Evolutionary conservation across 92 coral and sea anemone genomes (phyloP).

Genomic region (Epizoanthus ramosus): DNA sequence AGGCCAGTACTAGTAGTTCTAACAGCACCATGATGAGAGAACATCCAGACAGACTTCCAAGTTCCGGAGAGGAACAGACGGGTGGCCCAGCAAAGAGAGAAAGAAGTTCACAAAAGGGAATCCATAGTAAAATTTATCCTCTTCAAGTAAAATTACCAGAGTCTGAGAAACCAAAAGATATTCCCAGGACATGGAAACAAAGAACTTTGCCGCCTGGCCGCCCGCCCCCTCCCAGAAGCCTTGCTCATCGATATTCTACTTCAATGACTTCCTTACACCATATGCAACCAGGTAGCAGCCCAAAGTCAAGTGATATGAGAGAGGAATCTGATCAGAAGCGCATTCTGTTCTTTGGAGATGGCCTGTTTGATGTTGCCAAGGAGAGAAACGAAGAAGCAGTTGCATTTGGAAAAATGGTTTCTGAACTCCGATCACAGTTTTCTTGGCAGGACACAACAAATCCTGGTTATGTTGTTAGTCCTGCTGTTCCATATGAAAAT

Average conservation of each 20-base stretch:
- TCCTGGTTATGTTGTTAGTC: slow-evolving; percentile 90
- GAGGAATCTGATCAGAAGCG: slow-evolving; percentile 32
- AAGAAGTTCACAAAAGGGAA: not conserved
- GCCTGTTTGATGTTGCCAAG: slow-evolving; percentile 93
- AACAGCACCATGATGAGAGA: not conserved
- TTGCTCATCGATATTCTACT: slow-evolving; percentile 55
- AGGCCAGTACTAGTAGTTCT: not conserved
- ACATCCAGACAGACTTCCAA: not conserved
- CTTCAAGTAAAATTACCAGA: slow-evolving; percentile 72
- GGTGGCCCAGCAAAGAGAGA: not conserved
- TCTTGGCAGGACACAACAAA: slow-evolving; percentile 74
- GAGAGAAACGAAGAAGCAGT: slow-evolving; percentile 90
- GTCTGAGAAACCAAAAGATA: slow-evolving; percentile 41
- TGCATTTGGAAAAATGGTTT: slow-evolving; percentile 82
- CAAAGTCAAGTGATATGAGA: slow-evolving; percentile 21
- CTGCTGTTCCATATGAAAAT: slow-evolving; percentile 83
- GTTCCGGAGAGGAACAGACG: not conserved
- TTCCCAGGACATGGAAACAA: slow-evolving; percentile 18
- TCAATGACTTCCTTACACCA: slow-evolving; percentile 35
- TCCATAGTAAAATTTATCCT: slow-evolving; percentile 16
- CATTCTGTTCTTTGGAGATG: slow-evolving; percentile 75
- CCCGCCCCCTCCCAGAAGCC: slow-evolving; percentile 42
- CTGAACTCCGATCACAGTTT: slow-evolving; percentile 71
- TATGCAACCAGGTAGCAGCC: slow-evolving; percentile 25
- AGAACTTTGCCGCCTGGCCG: slow-evolving; percentile 45